Evolutionary conservation across 2,888 invertebrate species (phyloP), one percentile per base, ranked within the genome.

Genomic region (Psococerastis gibbosa): DNA sequence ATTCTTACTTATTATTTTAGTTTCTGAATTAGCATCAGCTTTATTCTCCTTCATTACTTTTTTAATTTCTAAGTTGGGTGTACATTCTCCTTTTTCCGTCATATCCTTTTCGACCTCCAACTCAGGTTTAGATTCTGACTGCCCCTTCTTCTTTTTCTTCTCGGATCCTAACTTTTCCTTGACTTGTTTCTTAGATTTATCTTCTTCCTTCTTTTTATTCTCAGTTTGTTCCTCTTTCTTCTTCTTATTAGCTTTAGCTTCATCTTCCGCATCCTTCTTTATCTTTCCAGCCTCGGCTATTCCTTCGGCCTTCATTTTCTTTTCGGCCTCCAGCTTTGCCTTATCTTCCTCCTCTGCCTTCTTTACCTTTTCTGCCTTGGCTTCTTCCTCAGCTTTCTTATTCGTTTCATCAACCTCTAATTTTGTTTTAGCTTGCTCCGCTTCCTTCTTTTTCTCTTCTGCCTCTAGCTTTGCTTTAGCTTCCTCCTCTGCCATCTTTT

Each of bases 111-210:
- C 48, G 35, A 45, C 47, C 23, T 49, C 44, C 16, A 44, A 38
- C 32, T 49, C 43, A 8, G 22, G 31, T 46, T 49, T 44, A 5
- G 45, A 43, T 22, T 48, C 47, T 42, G 47, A 43, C 33, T 48
- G 15, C 13, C 46, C 45, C 9, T 46, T 45, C 11, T 43, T 43
- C 3, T 31, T 47, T 45, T 49, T 41, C 27, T 48, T 46, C 13
- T 42, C 43, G 1, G 35, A 44, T 35, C 46, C 45, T 13, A n/a
- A n/a, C n/a, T n/a, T n/a, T n/a, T n/a, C n/a, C n/a, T 27, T 11
- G 11, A 27, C 6, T 9, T 27, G 58, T 41, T 55, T 51, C 49
- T 60, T 60, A 51, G 54, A 60, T 47, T 58, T 59, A 44, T 52
- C 56, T 50, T 56, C 54, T 2, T 58, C 53, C 27, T 55, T 46